Conservation (phyloP, 2,113 vertebrate genomes). For the Melanerpes formicivorus region DNA sequence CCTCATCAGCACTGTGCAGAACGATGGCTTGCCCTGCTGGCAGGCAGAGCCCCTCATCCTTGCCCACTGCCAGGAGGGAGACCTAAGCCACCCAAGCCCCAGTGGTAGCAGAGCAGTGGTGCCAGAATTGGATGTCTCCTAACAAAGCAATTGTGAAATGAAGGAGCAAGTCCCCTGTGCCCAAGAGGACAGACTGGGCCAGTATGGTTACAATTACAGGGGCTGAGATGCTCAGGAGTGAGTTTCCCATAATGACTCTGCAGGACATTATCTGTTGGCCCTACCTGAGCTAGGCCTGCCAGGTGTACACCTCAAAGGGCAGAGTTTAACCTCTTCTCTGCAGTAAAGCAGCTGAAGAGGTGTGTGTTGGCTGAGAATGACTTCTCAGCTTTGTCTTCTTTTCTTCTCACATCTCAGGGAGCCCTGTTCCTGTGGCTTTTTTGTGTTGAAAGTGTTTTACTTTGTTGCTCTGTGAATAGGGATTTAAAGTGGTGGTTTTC, state of each 20-base stretch:
- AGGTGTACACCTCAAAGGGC: neutral
- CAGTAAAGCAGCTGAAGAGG: neutral
- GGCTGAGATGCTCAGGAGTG: neutral
- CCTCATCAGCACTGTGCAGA: neutral
- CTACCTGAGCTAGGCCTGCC: neutral
- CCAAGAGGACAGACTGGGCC: neutral
- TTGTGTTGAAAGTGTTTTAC: neutral
- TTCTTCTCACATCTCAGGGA: neutral
- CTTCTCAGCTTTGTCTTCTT: neutral
- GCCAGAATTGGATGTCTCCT: neutral
- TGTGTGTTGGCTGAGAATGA: neutral
- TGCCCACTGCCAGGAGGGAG: accelerated
- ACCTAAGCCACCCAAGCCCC: neutral
- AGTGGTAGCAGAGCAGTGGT: accelerated
- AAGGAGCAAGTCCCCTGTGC: neutral
- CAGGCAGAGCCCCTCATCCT: neutral
- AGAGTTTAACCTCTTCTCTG: neutral
- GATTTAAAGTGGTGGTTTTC: neutral
- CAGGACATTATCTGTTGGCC: neutral
- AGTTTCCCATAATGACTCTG: neutral
- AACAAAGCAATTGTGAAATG: neutral
- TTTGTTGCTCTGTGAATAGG: neutral
- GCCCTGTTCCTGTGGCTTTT: neutral
- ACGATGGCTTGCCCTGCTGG: neutral
- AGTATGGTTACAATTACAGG: neutral